Conservation (phyloP, 2,113 vertebrate species). For the Zonotrichia leucophrys region DNA sequence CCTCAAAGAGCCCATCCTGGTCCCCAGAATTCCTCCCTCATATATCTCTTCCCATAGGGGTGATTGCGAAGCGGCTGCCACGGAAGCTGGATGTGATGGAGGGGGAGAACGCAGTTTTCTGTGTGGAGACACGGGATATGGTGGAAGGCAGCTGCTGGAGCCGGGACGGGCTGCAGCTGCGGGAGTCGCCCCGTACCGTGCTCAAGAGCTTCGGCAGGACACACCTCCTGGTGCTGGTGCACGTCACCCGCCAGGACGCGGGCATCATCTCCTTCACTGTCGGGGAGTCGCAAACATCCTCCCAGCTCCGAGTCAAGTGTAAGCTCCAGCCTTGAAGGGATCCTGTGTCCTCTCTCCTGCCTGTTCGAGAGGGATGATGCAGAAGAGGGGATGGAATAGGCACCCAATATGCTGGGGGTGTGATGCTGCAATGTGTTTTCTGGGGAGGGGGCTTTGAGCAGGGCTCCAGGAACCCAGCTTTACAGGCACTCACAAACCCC, state of each 20-base stretch:
- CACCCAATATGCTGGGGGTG: fast-evolving
- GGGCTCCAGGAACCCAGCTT: not conserved
- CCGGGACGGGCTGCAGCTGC: constrained; percentile 84
- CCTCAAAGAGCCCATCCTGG: not conserved
- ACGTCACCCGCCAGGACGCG: constrained; percentile 87
- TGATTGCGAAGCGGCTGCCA: constrained; percentile 82
- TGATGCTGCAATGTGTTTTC: not conserved
- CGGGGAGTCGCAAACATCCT: constrained; percentile 88
- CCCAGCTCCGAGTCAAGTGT: constrained; percentile 95
- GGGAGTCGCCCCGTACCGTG: constrained; percentile 81
- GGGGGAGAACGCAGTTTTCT: constrained; percentile 94
- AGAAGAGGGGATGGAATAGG: not conserved
- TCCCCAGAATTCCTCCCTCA: not conserved
- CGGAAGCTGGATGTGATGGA: constrained; percentile 94
- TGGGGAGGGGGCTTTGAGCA: not conserved
- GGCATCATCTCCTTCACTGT: constrained; percentile 88
- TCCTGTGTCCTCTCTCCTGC: not conserved
- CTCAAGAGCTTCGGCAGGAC: constrained; percentile 92
- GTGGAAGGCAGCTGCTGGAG: constrained; percentile 88
- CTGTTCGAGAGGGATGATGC: not conserved
- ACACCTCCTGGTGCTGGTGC: constrained; percentile 93
- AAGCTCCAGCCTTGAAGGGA: not conserved
- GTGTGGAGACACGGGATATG: constrained; percentile 87
- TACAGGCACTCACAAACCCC: not conserved
- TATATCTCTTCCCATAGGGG: constrained; percentile 20